Evolutionary conservation across 2,113 vertebrate genomes (phyloP).

Genomic region (Aegotheles bennettii): DNA sequence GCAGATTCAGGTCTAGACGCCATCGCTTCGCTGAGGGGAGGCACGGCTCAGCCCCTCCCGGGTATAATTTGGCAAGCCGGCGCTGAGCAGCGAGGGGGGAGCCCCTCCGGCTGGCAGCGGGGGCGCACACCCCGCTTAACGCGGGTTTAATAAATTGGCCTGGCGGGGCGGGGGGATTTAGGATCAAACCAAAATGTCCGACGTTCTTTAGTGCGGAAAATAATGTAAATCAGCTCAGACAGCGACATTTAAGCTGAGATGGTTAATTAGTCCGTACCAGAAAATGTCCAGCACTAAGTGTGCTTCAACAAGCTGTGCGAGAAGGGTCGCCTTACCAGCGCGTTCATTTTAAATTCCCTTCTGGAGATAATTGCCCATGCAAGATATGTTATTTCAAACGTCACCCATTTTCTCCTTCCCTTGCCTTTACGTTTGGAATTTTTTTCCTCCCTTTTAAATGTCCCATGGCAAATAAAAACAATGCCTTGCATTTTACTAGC

Average conservation of each 20-base stretch:
- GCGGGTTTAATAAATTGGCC: not conserved
- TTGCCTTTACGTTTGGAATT: not conserved
- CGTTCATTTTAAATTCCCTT: not conserved
- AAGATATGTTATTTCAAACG: slow-evolving; percentile 10
- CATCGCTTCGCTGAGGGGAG: not conserved
- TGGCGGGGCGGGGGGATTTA: too few species aligned
- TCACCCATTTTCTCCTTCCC: not conserved
- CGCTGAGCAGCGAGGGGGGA: not conserved
- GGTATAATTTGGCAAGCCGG: not conserved
- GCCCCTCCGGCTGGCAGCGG: not conserved
- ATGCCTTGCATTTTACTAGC: not conserved
- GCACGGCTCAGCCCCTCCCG: not conserved
- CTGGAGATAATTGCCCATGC: not conserved
- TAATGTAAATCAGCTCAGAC: slow-evolving; percentile 1
- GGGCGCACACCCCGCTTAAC: not conserved
- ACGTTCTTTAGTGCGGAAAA: not conserved
- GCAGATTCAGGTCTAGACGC: not conserved
- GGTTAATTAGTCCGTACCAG: not conserved
- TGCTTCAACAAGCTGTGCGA: not conserved
- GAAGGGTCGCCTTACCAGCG: not conserved
- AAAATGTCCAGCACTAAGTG: not conserved
- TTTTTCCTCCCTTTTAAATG: not conserved
- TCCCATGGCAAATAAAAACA: not conserved
- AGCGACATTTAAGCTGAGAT: not conserved
- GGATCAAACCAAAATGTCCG: not conserved